Evolutionary conservation across 2,113 vertebrate genomes (phyloP), one percentile per base, ranked within the genome.

Genomic region (Ochotona princeps): DNA sequence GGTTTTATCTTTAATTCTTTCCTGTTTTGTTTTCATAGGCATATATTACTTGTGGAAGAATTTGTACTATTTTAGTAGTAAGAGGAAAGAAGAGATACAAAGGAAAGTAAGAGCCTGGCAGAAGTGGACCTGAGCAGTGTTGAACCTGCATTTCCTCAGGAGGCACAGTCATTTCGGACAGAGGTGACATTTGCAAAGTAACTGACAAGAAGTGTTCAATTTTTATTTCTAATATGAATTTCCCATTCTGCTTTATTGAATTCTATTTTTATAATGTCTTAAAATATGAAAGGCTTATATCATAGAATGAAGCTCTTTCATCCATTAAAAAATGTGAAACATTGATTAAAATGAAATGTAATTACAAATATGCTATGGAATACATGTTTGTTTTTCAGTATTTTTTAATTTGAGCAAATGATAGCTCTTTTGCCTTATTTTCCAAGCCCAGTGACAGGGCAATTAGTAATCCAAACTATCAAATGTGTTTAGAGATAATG

Each of bases 401-500:
- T 88, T 87, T 97, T 90, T 96, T 96, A 90, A 83, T 96, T 96
- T 84, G 91, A 96, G 63, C 0, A 2, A 74, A 96, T 97, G 94
- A 90, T 74, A 88, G 74, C 44, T 83, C 18, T 85, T 90, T 76
- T 69, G 61, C 93, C 92, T 96, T 94, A 17, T 76, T 96, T 95
- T 93, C 81, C 78, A 90, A 82, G 83, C 73, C 74, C 70, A 60
- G 13, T 94, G 95, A 94, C 89, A 91, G 76, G 83, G 82, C 83
- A 93, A 90, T 94, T 96, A 98, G 95, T 72, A 0, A 96, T 93
- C 38, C 30, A 83, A 90, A 91, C 63, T 90, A 97, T 94, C 83
- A 97, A 95, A 95, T 90, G 47, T 1, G 0, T 79, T 84, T 91
- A 88, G 76, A 96, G 93, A 96, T 84, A 96, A 69, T 75, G 44